phyloP scores from a whole-genome alignment of 1,140 invertebrate genomes.

The Anoplolepis gracilipes region DNA sequence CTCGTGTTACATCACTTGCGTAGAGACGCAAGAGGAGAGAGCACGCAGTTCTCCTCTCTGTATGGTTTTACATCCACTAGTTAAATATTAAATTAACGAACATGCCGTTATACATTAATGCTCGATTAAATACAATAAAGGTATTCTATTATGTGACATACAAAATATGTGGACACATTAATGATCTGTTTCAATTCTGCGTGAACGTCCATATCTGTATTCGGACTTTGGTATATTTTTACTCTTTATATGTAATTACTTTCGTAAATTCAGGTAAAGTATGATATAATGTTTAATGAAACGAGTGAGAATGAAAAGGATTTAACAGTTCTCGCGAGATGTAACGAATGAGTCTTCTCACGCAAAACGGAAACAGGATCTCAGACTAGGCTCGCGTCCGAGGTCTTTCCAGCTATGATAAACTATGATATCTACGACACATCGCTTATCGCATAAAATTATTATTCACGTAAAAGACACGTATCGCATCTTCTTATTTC shows the following conservation, averaged over 20 bases:
- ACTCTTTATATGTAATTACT: not conserved
- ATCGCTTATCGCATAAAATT: conserved; percentile 71
- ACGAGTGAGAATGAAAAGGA: not conserved
- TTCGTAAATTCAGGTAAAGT: not conserved
- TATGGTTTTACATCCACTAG: conserved; percentile 20
- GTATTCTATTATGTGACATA: conserved; percentile 56
- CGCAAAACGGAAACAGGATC: conserved; percentile 77
- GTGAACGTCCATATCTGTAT: conserved; percentile 27
- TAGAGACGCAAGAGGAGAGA: not conserved
- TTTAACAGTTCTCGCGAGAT: conserved; percentile 1
- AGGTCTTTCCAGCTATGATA: conserved; percentile 71
- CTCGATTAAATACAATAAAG: conserved; percentile 70
- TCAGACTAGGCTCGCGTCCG: conserved; percentile 81
- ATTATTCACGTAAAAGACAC: conserved; percentile 68
- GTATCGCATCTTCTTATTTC: conserved; percentile 70
- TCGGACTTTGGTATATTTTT: conserved; percentile 56
- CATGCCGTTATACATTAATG: conserved; percentile 61
- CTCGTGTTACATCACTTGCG: conserved; percentile 3
- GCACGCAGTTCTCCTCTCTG: not conserved
- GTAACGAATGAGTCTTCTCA: conserved; percentile 49
- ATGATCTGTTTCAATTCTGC: conserved; percentile 74
- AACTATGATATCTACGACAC: conserved; percentile 62
- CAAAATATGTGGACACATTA: conserved; percentile 70
- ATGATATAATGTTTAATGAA: not conserved
- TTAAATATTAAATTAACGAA: conserved; percentile 78